Evolutionary conservation across 2,797 vertebrate species (phyloP).

Genomic region (Danio kyathit): DNA sequence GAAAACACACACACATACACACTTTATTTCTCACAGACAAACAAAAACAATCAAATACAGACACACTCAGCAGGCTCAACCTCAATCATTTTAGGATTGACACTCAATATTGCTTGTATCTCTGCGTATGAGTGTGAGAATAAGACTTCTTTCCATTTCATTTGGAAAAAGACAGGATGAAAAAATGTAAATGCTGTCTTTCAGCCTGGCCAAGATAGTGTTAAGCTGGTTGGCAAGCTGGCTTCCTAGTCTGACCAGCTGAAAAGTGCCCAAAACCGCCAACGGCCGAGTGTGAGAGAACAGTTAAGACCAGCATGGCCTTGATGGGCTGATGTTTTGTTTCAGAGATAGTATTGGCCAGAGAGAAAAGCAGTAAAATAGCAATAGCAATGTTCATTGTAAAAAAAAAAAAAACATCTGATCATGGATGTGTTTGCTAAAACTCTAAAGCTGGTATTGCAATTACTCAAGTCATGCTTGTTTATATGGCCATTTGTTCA

Average conservation of each 20-base stretch:
- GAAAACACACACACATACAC: conserved; percentile 1
- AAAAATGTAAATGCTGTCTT: background rate
- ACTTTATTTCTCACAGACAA: conserved; percentile 18
- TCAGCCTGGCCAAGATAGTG: background rate
- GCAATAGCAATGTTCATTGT: too few relatives aligned
- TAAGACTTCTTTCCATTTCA: background rate
- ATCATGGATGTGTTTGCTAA: too few relatives aligned
- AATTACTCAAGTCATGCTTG: too few relatives aligned
- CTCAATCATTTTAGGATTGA: conserved; percentile 11
- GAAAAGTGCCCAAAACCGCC: background rate
- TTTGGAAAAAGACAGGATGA: background rate
- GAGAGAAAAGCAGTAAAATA: background rate
- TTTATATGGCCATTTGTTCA: too few relatives aligned
- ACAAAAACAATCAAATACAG: conserved; percentile 15
- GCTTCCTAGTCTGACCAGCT: background rate
- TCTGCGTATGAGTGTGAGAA: background rate
- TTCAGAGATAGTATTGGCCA: background rate
- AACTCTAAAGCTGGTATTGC: too few relatives aligned
- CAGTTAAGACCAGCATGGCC: background rate
- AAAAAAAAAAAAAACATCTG: too few relatives aligned
- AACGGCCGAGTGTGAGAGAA: background rate
- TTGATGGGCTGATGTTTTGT: background rate
- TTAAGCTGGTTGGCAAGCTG: background rate
- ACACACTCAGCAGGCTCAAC: background rate
- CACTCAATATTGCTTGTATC: background rate